Percentiles rank a stretch among this genome's conserved stretches.
Evolutionary conservation across 2,888 invertebrate genomes (phyloP).

Genomic region (Dynastes tityus): DNA sequence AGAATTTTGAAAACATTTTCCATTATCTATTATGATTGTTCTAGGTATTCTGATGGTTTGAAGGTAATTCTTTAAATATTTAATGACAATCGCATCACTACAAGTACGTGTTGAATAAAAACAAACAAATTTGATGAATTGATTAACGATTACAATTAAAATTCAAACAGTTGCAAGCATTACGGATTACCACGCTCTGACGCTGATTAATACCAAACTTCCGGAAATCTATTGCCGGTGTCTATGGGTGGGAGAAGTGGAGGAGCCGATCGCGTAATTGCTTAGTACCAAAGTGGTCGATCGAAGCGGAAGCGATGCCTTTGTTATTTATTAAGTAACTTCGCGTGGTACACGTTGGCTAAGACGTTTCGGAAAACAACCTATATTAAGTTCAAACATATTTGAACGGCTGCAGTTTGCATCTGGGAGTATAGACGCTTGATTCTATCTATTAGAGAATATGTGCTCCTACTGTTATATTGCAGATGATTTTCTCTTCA

Average conservation of each 20-base stretch:
- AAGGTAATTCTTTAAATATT: too few relatives aligned
- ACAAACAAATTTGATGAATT: too few relatives aligned
- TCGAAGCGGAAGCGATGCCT: slow-evolving; percentile 6
- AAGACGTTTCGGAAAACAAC: slow-evolving; percentile 26
- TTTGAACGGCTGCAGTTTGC: slow-evolving; percentile 8
- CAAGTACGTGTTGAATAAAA: too few relatives aligned
- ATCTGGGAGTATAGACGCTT: slow-evolving; percentile 1
- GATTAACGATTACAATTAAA: background rate
- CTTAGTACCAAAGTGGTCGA: slow-evolving; percentile 11
- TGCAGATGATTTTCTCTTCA: background rate
- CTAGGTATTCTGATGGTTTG: too few relatives aligned
- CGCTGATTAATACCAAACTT: background rate
- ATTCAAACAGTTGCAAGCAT: background rate
- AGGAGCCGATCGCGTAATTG: background rate
- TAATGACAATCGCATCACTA: too few relatives aligned
- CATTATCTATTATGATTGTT: too few relatives aligned
- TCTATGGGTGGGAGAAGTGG: background rate
- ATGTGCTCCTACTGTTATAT: background rate
- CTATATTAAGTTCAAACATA: slow-evolving; percentile 25
- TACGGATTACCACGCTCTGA: background rate
- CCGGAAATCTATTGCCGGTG: slow-evolving; percentile 10
- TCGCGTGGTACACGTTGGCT: background rate
- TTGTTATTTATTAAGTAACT: slow-evolving; percentile 31
- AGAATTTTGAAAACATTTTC: too few relatives aligned
- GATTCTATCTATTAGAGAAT: background rate